These are phyloP conservation scores for Vannuccia rotundouncinata DNA, from an alignment of 2,888 invertebrate genomes.

Conservation along the genomic window DNA sequence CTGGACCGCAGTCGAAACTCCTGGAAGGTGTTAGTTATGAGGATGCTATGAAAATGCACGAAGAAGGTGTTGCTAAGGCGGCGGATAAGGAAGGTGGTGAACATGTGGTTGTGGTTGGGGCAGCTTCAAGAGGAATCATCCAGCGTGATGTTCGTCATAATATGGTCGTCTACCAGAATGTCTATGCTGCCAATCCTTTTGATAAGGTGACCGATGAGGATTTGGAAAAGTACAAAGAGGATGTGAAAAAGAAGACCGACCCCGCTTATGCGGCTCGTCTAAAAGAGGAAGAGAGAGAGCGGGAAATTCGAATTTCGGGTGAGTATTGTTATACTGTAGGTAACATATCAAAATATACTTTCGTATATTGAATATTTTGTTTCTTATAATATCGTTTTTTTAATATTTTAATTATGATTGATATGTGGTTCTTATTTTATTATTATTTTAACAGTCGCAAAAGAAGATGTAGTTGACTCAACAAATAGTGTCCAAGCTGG, in stretches of 20 bases:
- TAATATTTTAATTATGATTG: no score
- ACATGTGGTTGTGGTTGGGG: constrained; percentile 83
- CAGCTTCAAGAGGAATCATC: constrained; percentile 93
- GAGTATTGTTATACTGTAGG: no score
- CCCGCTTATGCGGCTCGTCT: not conserved
- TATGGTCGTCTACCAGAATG: constrained; percentile 87
- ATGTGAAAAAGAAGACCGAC: constrained; percentile 66
- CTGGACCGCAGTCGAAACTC: constrained; percentile 95
- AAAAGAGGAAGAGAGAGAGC: not conserved
- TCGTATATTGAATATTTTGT: no score
- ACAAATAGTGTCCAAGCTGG: no score
- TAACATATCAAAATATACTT: no score
- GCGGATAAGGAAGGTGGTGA: constrained; percentile 75
- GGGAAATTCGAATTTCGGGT: no score
- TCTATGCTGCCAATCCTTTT: constrained; percentile 97
- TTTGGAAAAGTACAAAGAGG: constrained; percentile 66
- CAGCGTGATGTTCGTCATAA: constrained; percentile 97
- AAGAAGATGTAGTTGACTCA: no score
- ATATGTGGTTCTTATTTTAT: no score
- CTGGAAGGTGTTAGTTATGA: constrained; percentile 77
- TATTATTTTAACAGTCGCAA: no score
- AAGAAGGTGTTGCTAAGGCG: constrained; percentile 53
- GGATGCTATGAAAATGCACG: constrained; percentile 17
- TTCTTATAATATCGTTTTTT: no score
- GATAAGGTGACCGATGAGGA: constrained; percentile 91